Percentiles rank a stretch among this genome's conserved stretches.
Conservation (phyloP, 2,888 invertebrate species). For the Griposia aprilina region DNA sequence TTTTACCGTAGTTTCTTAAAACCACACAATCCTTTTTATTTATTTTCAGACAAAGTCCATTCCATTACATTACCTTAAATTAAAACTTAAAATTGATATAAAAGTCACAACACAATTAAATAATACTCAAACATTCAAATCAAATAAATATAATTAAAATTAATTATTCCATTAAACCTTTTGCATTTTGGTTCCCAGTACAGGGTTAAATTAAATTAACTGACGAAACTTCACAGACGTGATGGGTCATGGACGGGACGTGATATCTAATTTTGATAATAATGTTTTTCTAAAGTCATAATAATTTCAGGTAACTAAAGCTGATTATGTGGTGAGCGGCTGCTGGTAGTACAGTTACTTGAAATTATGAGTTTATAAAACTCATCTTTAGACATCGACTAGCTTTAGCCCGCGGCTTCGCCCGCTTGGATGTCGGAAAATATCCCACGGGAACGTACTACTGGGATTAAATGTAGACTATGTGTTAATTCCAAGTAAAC, state of each 20-base stretch:
- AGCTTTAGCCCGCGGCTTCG: not conserved
- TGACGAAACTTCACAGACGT: not conserved
- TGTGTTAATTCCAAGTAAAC: not conserved
- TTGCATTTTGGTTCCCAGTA: not conserved
- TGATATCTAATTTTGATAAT: too few species aligned
- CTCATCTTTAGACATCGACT: not conserved
- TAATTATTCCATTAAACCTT: too few species aligned
- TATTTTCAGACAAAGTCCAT: too few species aligned
- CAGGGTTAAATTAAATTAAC: not conserved
- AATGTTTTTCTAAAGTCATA: not conserved
- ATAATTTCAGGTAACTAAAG: not conserved
- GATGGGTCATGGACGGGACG: too few species aligned
- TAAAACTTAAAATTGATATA: too few species aligned
- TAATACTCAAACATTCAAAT: too few species aligned
- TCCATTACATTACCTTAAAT: too few species aligned
- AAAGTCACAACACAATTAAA: too few species aligned
- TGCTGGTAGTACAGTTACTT: not conserved
- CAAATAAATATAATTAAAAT: too few species aligned
- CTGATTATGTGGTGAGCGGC: not conserved
- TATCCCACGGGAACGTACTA: not conserved
- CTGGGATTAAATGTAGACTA: too few species aligned
- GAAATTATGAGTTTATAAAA: not conserved
- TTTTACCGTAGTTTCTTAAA: too few species aligned
- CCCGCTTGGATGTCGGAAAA: not conserved
- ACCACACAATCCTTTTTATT: too few species aligned